These are phyloP conservation scores for Drosophila cyrtoloma DNA, from an alignment of 2,888 invertebrate genomes.

Conservation along the genomic window DNA sequence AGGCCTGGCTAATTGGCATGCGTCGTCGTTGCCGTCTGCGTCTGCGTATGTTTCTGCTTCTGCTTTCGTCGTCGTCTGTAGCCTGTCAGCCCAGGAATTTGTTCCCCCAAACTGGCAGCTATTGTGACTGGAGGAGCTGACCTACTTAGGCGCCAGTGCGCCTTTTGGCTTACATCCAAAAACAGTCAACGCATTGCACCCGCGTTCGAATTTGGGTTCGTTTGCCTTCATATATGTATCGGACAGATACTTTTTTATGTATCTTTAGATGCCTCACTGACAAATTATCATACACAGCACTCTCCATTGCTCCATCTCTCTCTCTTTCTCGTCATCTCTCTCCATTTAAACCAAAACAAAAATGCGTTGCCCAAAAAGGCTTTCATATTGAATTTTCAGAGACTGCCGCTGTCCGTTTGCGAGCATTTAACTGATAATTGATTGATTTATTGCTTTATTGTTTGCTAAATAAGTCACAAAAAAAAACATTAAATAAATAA, in stretches of 20 bases:
- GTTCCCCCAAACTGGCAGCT: constrained; percentile 77
- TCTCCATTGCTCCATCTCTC: not conserved
- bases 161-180: constrained; percentile 76
- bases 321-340: not conserved
- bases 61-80: constrained; percentile 47
- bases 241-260: constrained; percentile 30
- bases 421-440: constrained; percentile 73
- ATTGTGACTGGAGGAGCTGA: constrained; percentile 68
- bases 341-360: constrained; percentile 6
- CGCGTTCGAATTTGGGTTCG: constrained; percentile 13
- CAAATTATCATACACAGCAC: constrained; percentile 65
- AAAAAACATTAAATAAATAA: constrained; percentile 8
- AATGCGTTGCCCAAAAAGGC: constrained; percentile 52
- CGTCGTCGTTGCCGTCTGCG: constrained; percentile 39
- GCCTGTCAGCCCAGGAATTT: constrained; percentile 77
- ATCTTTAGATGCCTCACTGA: constrained; percentile 59
- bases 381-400: constrained; percentile 53
- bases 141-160: constrained; percentile 75
- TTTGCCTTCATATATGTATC: constrained; percentile 23
- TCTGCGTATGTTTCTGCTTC: constrained; percentile 44
- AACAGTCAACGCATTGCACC: constrained; percentile 60
- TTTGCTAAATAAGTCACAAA: constrained; percentile 75
- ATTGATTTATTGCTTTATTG: constrained; percentile 81
- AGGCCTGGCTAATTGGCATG: constrained; percentile 71
- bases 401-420: constrained; percentile 52